phyloP scores from a whole-genome alignment of 2,888 invertebrate species.

The Exocentrus adspersus region DNA sequence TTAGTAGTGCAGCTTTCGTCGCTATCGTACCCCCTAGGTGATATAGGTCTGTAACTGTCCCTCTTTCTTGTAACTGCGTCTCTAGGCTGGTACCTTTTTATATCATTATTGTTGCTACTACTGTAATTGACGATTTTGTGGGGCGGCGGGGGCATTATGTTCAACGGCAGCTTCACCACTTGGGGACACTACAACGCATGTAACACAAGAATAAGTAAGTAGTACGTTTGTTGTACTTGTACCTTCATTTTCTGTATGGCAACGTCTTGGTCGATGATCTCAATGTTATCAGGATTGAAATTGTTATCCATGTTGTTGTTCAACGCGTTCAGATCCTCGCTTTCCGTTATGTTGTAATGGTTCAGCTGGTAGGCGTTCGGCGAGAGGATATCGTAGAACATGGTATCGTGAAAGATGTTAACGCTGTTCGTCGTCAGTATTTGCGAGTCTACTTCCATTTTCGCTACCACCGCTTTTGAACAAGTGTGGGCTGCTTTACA shows the following conservation, averaged over 20 bases:
- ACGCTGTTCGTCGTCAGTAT: slow-evolving; percentile 34
- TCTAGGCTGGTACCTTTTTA: slow-evolving; percentile 38
- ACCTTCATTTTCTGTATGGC: no score
- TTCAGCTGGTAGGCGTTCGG: slow-evolving; percentile 32
- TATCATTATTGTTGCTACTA: slow-evolving; percentile 30
- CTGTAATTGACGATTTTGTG: slow-evolving; percentile 41
- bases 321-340: slow-evolving; percentile 37
- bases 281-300: slow-evolving; percentile 35
- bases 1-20: slow-evolving; percentile 42
- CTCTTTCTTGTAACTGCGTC: slow-evolving; percentile 29
- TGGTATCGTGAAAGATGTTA: slow-evolving; percentile 34
- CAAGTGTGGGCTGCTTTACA: no score
- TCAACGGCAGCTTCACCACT: slow-evolving; percentile 39
- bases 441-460: slow-evolving; percentile 42
- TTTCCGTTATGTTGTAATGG: slow-evolving; percentile 33
- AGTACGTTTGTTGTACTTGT: no score
- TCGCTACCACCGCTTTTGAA: no score
- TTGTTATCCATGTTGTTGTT: slow-evolving; percentile 36
- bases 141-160: slow-evolving; percentile 42
- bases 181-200: no score
- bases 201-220: no score
- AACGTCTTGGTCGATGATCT: slow-evolving; percentile 31
- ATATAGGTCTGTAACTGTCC: slow-evolving; percentile 42
- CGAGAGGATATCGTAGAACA: slow-evolving; percentile 39
- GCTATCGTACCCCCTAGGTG: slow-evolving; percentile 44